Percentiles rank a stretch among this genome's conserved stretches.
Evolutionary conservation across 1,140 invertebrate species (phyloP).

Genomic region (Holotrichia oblita): DNA sequence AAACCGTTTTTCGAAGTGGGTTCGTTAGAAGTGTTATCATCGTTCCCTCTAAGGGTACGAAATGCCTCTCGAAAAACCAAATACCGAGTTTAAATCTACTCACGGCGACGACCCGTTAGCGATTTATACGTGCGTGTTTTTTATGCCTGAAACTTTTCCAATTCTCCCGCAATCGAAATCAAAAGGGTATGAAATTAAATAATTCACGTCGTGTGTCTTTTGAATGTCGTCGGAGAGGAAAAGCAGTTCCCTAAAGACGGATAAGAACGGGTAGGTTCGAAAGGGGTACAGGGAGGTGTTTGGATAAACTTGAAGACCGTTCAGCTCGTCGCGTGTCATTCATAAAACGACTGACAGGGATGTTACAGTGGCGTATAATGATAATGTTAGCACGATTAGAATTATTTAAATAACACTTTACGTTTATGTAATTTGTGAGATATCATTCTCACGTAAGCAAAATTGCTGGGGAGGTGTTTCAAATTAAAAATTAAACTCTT

Average conservation of each 20-base stretch:
- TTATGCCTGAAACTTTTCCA: background rate
- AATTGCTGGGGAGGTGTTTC: too few relatives aligned
- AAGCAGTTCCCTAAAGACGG: background rate
- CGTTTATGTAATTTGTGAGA: too few relatives aligned
- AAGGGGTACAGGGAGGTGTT: background rate
- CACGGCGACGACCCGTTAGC: constrained; percentile 1
- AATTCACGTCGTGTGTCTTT: constrained; percentile 31
- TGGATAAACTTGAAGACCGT: background rate
- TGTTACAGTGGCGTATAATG: background rate
- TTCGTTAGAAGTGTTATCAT: background rate
- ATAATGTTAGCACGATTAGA: too few relatives aligned
- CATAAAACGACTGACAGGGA: background rate
- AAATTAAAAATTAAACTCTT: too few relatives aligned
- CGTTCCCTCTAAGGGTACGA: too few relatives aligned
- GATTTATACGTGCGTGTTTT: constrained; percentile 31
- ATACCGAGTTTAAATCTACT: background rate
- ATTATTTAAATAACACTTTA: too few relatives aligned
- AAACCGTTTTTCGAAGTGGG: background rate
- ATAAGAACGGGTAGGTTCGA: too few relatives aligned
- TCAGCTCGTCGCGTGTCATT: background rate
- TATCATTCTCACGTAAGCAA: too few relatives aligned
- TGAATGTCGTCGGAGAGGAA: constrained; percentile 17
- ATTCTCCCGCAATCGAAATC: constrained; percentile 2
- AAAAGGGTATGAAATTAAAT: constrained; percentile 36
- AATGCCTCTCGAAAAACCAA: background rate